Evolutionary conservation across 2,888 invertebrate species (phyloP).

Genomic region (Scelioninae gen. 2): DNA sequence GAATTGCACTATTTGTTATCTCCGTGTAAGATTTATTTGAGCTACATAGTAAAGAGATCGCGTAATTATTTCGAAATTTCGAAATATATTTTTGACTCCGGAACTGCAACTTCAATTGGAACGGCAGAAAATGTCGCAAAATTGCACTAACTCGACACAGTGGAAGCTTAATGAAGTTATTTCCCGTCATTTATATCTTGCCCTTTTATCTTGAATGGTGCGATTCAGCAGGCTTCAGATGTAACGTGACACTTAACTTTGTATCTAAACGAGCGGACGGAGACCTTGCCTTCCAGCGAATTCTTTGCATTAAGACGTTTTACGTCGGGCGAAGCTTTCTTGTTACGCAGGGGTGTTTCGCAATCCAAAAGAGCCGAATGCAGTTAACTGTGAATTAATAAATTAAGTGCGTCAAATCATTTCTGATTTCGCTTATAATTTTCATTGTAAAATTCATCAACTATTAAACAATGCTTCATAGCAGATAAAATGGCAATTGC

Average conservation of each 20-base stretch:
- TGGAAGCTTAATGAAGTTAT: constrained; percentile 33
- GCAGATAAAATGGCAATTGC: too few species aligned
- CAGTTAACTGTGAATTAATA: constrained; percentile 17
- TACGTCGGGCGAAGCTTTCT: constrained; percentile 21
- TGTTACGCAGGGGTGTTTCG: constrained; percentile 2
- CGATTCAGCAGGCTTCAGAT: constrained; percentile 38
- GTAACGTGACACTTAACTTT: constrained; percentile 41
- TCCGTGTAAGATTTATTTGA: too few species aligned
- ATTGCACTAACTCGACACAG: constrained; percentile 14
- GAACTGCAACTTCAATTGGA: constrained; percentile 1
- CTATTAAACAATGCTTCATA: too few species aligned
- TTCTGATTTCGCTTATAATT: too few species aligned
- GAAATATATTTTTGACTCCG: neutral
- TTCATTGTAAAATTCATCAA: too few species aligned
- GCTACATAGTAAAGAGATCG: too few species aligned
- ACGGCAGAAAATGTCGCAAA: constrained; percentile 21
- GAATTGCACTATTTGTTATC: too few species aligned
- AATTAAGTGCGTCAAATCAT: neutral
- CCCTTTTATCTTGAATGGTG: constrained; percentile 29
- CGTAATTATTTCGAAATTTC: too few species aligned
- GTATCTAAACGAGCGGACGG: constrained; percentile 40
- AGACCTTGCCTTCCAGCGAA: constrained; percentile 21
- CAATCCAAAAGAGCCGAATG: constrained; percentile 17
- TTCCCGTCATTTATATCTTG: constrained; percentile 38
- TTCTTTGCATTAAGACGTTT: constrained; percentile 43